Percentiles rank a stretch among this genome's conserved stretches.
phyloP scores from a whole-genome alignment of 2,797 vertebrate genomes.

The Etheostoma nigrum region DNA sequence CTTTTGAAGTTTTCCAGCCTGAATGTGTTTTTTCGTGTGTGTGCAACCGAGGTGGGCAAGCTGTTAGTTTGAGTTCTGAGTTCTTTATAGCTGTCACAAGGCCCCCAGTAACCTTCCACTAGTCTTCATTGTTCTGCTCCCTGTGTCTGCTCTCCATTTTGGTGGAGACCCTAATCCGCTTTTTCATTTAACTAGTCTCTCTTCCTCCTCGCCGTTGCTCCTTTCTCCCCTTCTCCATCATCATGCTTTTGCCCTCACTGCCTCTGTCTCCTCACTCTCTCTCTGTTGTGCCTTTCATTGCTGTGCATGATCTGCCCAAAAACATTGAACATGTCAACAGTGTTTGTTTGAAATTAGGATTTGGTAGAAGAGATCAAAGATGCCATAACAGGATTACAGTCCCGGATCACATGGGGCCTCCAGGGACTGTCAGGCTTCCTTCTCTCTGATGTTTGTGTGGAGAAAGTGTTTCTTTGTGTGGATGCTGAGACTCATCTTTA shows the following conservation, averaged over 20 bases:
- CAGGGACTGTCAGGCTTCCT: slow-evolving; percentile 72
- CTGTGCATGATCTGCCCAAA: slow-evolving; percentile 71
- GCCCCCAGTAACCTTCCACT: slow-evolving; percentile 42
- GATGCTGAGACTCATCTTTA: slow-evolving; percentile 54
- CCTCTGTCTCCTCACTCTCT: slow-evolving; percentile 12
- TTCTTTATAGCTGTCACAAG: slow-evolving; percentile 52
- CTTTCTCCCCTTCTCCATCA: slow-evolving; percentile 28
- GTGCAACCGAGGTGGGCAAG: slow-evolving; percentile 44
- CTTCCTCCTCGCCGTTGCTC: slow-evolving; percentile 11
- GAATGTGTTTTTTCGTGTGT: slow-evolving; percentile 20
- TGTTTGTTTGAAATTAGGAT: slow-evolving; percentile 84
- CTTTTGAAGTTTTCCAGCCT: slow-evolving; percentile 50
- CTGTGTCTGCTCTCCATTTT: slow-evolving; percentile 47
- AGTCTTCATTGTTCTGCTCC: slow-evolving; percentile 51
- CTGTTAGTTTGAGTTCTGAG: slow-evolving; percentile 31
- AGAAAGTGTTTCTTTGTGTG: slow-evolving; percentile 70
- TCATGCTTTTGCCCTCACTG: not conserved
- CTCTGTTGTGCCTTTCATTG: slow-evolving; percentile 34
- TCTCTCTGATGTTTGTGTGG: slow-evolving; percentile 71
- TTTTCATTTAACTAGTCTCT: slow-evolving; percentile 50
- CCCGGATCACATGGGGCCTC: slow-evolving; percentile 72
- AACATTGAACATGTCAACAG: slow-evolving; percentile 77
- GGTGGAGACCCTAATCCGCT: slow-evolving; percentile 63
- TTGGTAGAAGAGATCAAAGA: slow-evolving; percentile 83
- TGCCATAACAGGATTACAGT: slow-evolving; percentile 84